Conservation (phyloP, 1,140 invertebrate species). For the Samia ricini region DNA sequence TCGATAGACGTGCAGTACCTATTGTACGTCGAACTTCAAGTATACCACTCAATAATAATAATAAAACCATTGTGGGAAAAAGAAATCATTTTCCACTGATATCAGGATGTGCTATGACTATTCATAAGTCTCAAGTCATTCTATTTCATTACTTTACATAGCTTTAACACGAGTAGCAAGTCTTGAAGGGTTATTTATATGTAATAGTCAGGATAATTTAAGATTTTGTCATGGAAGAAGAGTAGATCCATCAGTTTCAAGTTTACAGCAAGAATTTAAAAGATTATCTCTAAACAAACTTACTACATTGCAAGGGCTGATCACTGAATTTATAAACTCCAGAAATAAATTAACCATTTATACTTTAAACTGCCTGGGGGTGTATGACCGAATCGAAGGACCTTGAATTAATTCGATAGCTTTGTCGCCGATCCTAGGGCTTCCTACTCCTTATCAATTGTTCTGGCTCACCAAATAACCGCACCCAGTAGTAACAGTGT, state of each 20-base stretch:
- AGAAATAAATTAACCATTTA: constrained; percentile 3
- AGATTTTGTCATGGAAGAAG: constrained; percentile 14
- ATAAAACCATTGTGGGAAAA: constrained; percentile 7
- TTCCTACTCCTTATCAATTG: no score
- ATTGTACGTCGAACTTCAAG: constrained; percentile 5
- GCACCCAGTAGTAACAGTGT: no score
- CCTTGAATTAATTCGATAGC: no score
- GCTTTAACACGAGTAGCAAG: constrained; percentile 12
- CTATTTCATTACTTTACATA: constrained; percentile 9
- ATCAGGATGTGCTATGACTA: constrained; percentile 2
- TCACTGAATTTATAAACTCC: constrained; percentile 2
- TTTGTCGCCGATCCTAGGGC: no score
- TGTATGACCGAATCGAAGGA: no score
- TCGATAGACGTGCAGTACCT: constrained; percentile 1
- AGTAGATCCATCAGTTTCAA: background rate
- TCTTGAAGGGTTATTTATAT: constrained; percentile 13
- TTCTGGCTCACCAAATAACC: no score
- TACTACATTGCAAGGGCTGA: constrained; percentile 1
- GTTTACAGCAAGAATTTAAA: constrained; percentile 14
- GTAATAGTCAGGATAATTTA: background rate
- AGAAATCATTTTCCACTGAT: background rate
- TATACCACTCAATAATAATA: constrained; percentile 8
- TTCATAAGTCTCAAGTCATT: constrained; percentile 6
- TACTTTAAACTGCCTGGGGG: no score
- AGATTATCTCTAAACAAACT: constrained; percentile 4